These are phyloP conservation scores for Alethe castanea DNA, from an alignment of 2,113 vertebrate species.

Conservation along the genomic window DNA sequence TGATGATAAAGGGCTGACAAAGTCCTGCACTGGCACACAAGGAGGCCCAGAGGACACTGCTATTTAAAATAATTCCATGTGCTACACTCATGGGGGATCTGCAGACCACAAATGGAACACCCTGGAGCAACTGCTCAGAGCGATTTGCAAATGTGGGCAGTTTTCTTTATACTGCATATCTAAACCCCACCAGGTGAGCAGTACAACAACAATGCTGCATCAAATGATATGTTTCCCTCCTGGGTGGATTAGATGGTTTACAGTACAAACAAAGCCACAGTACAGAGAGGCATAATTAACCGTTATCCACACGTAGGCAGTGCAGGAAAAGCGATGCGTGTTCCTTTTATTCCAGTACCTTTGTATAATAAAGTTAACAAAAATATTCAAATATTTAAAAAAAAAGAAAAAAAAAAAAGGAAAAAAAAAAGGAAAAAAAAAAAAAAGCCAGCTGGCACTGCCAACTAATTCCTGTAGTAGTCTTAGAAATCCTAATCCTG, in stretches of 20 bases:
- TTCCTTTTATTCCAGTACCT: constrained; percentile 79
- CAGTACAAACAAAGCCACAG: constrained; percentile 66
- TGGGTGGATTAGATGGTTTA: constrained; percentile 59
- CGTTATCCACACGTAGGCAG: constrained; percentile 54
- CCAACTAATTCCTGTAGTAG: constrained; percentile 73
- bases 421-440: background rate
- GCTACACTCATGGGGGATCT: background rate
- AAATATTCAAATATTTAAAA: constrained; percentile 70
- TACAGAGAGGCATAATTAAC: constrained; percentile 61
- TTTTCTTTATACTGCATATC: constrained; percentile 41
- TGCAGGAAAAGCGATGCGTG: constrained; percentile 63
- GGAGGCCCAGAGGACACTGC: constrained; percentile 2
- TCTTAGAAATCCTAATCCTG: constrained; percentile 75
- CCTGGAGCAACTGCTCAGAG: background rate
- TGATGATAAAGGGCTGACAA: background rate
- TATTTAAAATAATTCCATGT: background rate
- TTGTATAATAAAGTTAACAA: constrained; percentile 78
- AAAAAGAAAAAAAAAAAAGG: background rate
- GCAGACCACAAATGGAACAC: constrained; percentile 15
- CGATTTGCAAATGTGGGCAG: background rate
- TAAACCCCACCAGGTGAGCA: constrained; percentile 51
- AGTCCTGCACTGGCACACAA: background rate
- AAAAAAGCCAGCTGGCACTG: constrained; percentile 73
- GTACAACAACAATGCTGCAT: constrained; percentile 10
- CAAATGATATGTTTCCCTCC: constrained; percentile 40